Evolutionary conservation across 1,140 invertebrate genomes (phyloP).

Genomic region (Oedothorax gibbosus): DNA sequence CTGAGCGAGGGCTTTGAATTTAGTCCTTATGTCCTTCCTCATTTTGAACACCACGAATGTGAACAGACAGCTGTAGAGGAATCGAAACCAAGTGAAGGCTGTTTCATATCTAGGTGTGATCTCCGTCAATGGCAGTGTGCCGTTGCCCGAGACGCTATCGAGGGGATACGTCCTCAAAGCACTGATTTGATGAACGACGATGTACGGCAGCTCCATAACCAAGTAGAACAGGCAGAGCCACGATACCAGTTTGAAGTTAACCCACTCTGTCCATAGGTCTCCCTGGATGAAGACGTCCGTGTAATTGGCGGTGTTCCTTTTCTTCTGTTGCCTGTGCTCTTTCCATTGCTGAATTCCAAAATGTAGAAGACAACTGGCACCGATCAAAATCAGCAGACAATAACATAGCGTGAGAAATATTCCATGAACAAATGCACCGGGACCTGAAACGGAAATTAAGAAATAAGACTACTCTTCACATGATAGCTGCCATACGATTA

Average conservation of each 20-base stretch:
- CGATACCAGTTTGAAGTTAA: conserved; percentile 27
- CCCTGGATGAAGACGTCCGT: conserved; percentile 49
- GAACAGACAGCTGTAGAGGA: conserved; percentile 42
- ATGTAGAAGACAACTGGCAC: conserved; percentile 11
- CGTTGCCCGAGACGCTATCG: background rate
- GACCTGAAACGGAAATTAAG: conserved; percentile 23
- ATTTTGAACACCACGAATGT: conserved; percentile 49
- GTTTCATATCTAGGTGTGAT: conserved; percentile 50
- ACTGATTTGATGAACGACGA: conserved; percentile 41
- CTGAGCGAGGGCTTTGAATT: conserved; percentile 53
- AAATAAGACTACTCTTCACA: background rate
- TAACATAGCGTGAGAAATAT: conserved; percentile 50
- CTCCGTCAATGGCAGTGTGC: background rate
- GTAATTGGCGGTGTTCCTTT: conserved; percentile 30
- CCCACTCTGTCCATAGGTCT: conserved; percentile 57
- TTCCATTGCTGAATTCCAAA: conserved; percentile 29
- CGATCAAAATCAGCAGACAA: conserved; percentile 9
- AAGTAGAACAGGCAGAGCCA: conserved; percentile 40
- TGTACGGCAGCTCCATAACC: conserved; percentile 44
- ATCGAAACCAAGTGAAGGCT: conserved; percentile 61
- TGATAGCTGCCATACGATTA: no score
- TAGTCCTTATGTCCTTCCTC: conserved; percentile 62
- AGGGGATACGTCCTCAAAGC: background rate
- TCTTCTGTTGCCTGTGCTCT: conserved; percentile 33
- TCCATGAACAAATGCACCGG: conserved; percentile 17